Conservation (phyloP, 2,797 vertebrate species). For the Sebastes cheni region DNA sequence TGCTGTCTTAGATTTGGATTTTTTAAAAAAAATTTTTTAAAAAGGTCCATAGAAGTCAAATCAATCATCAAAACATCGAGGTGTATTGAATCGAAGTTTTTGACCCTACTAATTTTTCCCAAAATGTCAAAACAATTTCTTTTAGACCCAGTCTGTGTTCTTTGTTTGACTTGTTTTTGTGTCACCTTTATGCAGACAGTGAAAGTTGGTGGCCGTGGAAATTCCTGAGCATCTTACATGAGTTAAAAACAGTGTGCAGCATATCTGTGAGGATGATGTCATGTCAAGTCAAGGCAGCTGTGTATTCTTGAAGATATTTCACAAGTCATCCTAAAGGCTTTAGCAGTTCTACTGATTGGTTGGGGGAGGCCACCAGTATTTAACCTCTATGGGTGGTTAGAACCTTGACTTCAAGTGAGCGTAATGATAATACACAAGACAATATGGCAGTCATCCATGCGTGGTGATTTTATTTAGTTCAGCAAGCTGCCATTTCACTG, state of each 20-base stretch:
- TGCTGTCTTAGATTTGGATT: no score
- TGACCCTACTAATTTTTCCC: no score
- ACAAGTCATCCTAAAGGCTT: background rate
- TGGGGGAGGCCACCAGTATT: constrained; percentile 1
- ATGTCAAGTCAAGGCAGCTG: constrained; percentile 10
- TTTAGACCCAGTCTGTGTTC: background rate
- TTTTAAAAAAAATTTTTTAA: no score
- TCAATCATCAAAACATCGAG: no score
- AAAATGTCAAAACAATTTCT: background rate
- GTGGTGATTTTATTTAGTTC: constrained; percentile 45
- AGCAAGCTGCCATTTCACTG: constrained; percentile 54
- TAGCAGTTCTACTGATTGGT: background rate
- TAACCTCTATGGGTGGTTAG: constrained; percentile 16
- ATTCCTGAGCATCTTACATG: background rate
- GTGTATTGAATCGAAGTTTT: no score
- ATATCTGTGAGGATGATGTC: background rate
- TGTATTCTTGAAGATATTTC: background rate
- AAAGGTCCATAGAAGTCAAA: no score
- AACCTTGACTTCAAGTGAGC: constrained; percentile 43
- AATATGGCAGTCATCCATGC: constrained; percentile 59
- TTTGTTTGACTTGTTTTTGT: background rate
- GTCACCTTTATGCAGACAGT: background rate
- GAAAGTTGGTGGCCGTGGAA: background rate
- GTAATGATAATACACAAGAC: constrained; percentile 43
- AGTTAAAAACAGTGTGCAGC: background rate